These are phyloP conservation scores for Mesaphorura yosii DNA, from an alignment of 1,140 invertebrate genomes.

Conservation along the genomic window DNA sequence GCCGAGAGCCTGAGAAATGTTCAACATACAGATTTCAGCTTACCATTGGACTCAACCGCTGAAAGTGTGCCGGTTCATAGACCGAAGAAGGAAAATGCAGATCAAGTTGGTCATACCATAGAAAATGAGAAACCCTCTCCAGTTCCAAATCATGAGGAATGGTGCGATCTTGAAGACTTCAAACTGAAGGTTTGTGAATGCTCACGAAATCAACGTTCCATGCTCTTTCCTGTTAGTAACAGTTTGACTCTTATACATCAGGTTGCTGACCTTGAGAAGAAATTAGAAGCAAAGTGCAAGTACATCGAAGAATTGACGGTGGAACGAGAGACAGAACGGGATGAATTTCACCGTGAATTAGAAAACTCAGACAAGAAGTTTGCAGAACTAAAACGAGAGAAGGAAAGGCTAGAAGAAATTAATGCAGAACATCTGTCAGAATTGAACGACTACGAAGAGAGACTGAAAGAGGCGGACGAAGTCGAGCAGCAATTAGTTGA, in stretches of 20 bases:
- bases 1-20: too few relatives aligned
- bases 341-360: conserved; percentile 54
- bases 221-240: too few relatives aligned
- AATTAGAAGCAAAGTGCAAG: conserved; percentile 54
- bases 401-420: conserved; percentile 52
- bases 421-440: conserved; percentile 46
- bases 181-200: too few relatives aligned
- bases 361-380: conserved; percentile 39
- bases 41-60: too few relatives aligned
- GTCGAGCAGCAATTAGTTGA: conserved; percentile 41
- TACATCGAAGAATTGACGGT: conserved; percentile 68
- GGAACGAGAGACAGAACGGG: conserved; percentile 63
- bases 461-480: conserved; percentile 46
- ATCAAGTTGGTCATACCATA: too few relatives aligned
- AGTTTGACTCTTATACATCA: conserved; percentile 33
- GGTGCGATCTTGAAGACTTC: too few relatives aligned
- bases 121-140: too few relatives aligned
- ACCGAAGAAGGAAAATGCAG: too few relatives aligned
- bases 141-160: too few relatives aligned
- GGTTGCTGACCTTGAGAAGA: conserved; percentile 67
- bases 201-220: too few relatives aligned
- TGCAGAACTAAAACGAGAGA: conserved; percentile 47
- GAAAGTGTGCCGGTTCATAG: too few relatives aligned
- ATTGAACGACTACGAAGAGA: conserved; percentile 50
- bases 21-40: too few relatives aligned